Evolutionary conservation across 2,113 vertebrate genomes (phyloP).

Genomic region (Himantopus leucocephalus): DNA sequence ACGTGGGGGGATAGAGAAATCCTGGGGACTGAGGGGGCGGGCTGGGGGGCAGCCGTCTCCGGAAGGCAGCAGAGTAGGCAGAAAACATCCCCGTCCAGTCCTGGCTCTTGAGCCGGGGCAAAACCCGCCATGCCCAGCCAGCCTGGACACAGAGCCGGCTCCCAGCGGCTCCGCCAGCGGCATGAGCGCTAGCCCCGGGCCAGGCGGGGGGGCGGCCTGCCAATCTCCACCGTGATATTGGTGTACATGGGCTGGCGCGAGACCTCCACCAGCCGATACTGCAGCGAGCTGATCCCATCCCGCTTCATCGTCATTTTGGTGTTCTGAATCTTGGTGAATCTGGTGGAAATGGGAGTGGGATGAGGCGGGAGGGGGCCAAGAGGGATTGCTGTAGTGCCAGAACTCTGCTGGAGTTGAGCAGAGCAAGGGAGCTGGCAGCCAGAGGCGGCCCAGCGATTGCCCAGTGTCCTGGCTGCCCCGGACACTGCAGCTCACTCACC

Average conservation of each 20-base stretch:
- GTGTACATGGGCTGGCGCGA: slow-evolving; percentile 91
- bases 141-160: not conserved
- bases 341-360: slow-evolving; percentile 27
- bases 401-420: not conserved
- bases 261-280: slow-evolving; percentile 87
- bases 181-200: slow-evolving; percentile 79
- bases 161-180: not conserved
- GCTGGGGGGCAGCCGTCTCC: slow-evolving; percentile 10
- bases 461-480: rapidly evolving
- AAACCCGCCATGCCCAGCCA: not conserved
- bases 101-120: not conserved
- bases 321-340: slow-evolving; percentile 98
- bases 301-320: slow-evolving; percentile 98
- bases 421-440: not conserved
- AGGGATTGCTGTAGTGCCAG: not conserved
- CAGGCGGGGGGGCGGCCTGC: slow-evolving; percentile 87
- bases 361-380: not conserved
- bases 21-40: not conserved
- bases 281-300: slow-evolving; percentile 93
- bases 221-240: slow-evolving; percentile 96
- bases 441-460: rapidly evolving
- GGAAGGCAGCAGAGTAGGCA: slow-evolving; percentile 62
- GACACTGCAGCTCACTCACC: slow-evolving; percentile 80
- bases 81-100: slow-evolving; percentile 35
- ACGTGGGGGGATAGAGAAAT: not conserved